Percentiles rank a stretch among this genome's conserved stretches.
These are phyloP conservation scores for Aplidium turbinatum DNA, from an alignment of 23 tunicate species.

Conservation along the genomic window DNA sequence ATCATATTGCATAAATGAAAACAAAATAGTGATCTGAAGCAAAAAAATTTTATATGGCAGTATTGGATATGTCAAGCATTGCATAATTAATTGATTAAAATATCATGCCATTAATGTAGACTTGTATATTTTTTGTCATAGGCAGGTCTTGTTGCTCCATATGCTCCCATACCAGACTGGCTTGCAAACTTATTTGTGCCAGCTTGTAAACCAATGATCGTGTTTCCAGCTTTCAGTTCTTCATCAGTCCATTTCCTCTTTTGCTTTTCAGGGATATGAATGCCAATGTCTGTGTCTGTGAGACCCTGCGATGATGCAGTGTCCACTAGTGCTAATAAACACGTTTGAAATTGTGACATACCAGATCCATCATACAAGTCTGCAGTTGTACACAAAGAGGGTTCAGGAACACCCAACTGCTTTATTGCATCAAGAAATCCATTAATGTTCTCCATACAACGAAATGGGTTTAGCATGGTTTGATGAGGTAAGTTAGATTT, in stretches of 20 bases:
- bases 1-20: no score
- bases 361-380: slow-evolving; percentile 81
- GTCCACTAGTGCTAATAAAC: slow-evolving; percentile 54
- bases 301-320: slow-evolving; percentile 69
- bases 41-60: no score
- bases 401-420: slow-evolving; percentile 57
- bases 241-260: slow-evolving; percentile 65
- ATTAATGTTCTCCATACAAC: slow-evolving; percentile 84
- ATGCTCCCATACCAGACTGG: slow-evolving; percentile 82
- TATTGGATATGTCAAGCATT: no score
- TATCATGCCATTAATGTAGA: no score
- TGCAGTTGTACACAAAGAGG: slow-evolving; percentile 73
- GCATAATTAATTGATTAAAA: no score
- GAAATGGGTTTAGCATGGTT: slow-evolving; percentile 77
- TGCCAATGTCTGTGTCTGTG: slow-evolving; percentile 67
- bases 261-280: slow-evolving; percentile 67
- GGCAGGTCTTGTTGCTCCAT: slow-evolving; percentile 67
- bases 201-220: slow-evolving; percentile 79
- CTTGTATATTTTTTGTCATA: slow-evolving; percentile 56
- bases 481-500: slow-evolving; percentile 53
- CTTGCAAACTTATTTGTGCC: slow-evolving; percentile 80
- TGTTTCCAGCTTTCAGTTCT: slow-evolving; percentile 72
- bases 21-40: no score
- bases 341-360: slow-evolving; percentile 77
- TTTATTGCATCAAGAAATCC: slow-evolving; percentile 61